Evolutionary conservation across 1,140 invertebrate species (phyloP).

Genomic region (Tetramorium simillimum): DNA sequence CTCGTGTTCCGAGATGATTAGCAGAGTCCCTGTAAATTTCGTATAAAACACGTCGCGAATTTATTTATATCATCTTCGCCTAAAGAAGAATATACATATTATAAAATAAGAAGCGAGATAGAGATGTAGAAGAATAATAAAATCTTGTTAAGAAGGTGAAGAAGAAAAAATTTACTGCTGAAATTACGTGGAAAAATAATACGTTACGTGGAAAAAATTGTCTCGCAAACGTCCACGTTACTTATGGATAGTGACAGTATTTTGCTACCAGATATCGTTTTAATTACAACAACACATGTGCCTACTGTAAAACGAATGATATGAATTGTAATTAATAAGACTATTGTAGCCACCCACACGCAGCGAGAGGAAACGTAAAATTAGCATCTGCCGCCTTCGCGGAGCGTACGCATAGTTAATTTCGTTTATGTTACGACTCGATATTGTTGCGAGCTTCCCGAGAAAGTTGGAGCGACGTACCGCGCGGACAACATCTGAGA

Average conservation of each 20-base stretch:
- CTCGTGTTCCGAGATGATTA: constrained; percentile 7
- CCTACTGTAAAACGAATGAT: background rate
- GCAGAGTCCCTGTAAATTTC: constrained; percentile 7
- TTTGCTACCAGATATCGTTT: background rate
- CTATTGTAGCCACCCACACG: too few relatives aligned
- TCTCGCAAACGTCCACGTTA: too few relatives aligned
- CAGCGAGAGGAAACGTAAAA: background rate
- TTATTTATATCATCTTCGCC: background rate
- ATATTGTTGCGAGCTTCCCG: background rate
- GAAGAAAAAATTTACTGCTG: background rate
- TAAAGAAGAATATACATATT: too few relatives aligned
- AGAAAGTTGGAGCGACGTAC: constrained; percentile 30
- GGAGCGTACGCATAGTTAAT: background rate
- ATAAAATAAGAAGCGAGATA: background rate
- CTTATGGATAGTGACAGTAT: background rate
- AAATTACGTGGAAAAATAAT: background rate
- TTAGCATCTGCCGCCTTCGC: background rate
- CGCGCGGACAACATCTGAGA: constrained; percentile 25
- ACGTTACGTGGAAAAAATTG: background rate
- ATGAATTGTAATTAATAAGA: background rate
- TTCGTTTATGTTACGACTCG: constrained; percentile 1
- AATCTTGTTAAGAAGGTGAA: background rate
- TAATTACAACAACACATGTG: background rate
- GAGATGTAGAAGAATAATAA: background rate
- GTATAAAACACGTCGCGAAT: background rate